Percentiles rank a stretch among this genome's conserved stretches.
These are phyloP conservation scores for Myotis vivesi DNA, from an alignment of 2,797 vertebrate species.

Conservation along the genomic window DNA sequence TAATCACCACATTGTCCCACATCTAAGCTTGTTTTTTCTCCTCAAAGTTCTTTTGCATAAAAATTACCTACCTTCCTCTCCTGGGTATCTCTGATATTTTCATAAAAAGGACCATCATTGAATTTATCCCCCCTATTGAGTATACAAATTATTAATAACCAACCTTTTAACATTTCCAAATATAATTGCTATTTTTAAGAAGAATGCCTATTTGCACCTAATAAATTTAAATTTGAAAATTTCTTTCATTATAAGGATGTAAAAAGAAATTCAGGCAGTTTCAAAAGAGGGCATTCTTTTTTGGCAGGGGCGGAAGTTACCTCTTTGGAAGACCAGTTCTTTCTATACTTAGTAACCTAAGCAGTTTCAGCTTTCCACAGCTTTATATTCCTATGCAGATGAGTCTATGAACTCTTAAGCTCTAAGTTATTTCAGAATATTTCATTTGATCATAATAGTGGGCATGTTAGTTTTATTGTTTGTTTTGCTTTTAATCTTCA, in stretches of 20 bases:
- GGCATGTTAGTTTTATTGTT: neutral
- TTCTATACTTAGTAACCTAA: neutral
- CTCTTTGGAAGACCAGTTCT: neutral
- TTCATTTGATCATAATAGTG: neutral
- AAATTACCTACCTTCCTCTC: neutral
- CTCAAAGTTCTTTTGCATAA: neutral
- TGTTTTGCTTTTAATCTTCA: neutral
- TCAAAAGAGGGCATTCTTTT: neutral
- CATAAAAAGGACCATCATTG: neutral
- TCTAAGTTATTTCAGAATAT: neutral
- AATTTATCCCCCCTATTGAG: neutral
- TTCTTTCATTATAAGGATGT: neutral
- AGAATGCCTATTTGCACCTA: neutral
- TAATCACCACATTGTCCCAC: neutral
- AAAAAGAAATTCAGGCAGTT: neutral
- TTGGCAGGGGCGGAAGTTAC: neutral
- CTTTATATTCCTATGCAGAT: neutral
- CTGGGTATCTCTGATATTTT: neutral
- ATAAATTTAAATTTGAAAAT: neutral
- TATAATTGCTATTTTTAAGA: neutral
- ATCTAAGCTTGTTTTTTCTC: neutral
- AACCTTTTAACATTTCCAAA: neutral
- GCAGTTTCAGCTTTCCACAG: neutral
- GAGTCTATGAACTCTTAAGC: neutral
- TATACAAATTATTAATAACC: neutral